These are phyloP conservation scores for Drosophila neutralis DNA, from an alignment of 2,888 invertebrate genomes.

Conservation along the genomic window DNA sequence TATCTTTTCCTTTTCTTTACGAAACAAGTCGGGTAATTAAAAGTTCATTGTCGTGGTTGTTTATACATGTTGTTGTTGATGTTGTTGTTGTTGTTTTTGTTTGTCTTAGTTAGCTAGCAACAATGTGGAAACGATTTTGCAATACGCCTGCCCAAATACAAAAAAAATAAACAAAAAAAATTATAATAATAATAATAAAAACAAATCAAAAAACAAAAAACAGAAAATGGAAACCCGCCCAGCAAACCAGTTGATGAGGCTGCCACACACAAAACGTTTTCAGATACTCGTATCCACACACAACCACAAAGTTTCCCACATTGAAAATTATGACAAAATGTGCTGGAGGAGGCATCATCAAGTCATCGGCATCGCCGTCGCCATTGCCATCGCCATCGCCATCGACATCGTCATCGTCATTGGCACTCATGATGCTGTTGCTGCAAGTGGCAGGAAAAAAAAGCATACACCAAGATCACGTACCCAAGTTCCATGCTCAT, in stretches of 20 bases:
- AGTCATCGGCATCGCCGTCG: conserved; percentile 39
- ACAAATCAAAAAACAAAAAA: conserved; percentile 3
- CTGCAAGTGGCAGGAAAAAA: conserved; percentile 55
- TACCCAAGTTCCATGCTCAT: conserved; percentile 34
- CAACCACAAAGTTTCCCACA: conserved; percentile 59
- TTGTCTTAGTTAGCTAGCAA: conserved; percentile 33
- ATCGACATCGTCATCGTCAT: conserved; percentile 32
- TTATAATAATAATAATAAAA: background rate
- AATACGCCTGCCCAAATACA: conserved; percentile 61
- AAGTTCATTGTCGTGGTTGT: conserved; percentile 71
- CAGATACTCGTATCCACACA: conserved; percentile 16
- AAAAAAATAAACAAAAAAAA: conserved; percentile 12
- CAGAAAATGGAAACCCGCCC: conserved; percentile 53
- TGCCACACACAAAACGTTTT: conserved; percentile 50
- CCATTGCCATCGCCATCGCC: conserved; percentile 24
- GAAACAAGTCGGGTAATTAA: conserved; percentile 75
- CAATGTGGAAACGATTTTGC: conserved; percentile 74
- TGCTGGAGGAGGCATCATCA: conserved; percentile 52
- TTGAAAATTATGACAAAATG: conserved; percentile 67
- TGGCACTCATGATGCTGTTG: conserved; percentile 15
- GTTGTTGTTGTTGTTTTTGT: conserved; percentile 12
- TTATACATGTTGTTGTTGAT: conserved; percentile 9
- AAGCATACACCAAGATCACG: conserved; percentile 53
- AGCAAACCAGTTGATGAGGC: conserved; percentile 55
- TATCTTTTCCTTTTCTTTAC: conserved; percentile 57